A percentile compares a stretch with the other conserved stretches of the same genome.
phyloP scores from a whole-genome alignment of 2,113 vertebrate species.

The Aix galericulata region DNA sequence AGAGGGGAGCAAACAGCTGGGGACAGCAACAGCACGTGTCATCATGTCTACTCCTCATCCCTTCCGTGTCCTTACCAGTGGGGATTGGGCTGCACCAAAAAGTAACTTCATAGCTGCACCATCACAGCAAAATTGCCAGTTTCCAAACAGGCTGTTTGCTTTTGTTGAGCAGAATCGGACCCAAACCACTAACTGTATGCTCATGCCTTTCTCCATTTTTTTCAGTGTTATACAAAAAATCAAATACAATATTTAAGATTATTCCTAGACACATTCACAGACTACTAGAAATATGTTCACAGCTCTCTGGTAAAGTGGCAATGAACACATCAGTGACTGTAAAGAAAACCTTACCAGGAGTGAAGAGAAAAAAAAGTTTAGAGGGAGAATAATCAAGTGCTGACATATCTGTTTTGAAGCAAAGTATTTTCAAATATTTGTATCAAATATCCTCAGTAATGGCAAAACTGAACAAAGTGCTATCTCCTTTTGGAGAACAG shows the following conservation, averaged over 20 bases:
- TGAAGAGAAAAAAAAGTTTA: not conserved
- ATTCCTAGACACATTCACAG: not conserved
- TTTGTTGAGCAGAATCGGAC: not conserved
- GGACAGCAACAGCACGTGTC: constrained; percentile 31
- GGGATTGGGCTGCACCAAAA: not conserved
- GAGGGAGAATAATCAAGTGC: not conserved
- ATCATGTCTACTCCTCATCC: not conserved
- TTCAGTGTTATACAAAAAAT: not conserved
- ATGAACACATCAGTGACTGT: too few species aligned
- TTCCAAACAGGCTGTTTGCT: not conserved
- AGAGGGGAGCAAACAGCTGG: not conserved
- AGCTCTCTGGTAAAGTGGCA: not conserved
- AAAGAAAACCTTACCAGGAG: not conserved
- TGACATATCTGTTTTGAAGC: constrained; percentile 15
- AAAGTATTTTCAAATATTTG: not conserved
- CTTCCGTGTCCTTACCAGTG: fast-evolving
- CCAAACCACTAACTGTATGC: not conserved
- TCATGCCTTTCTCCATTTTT: not conserved
- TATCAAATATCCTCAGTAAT: constrained; percentile 34
- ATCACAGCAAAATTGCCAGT: not conserved
- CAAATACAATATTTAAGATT: not conserved
- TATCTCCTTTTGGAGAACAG: constrained; percentile 43
- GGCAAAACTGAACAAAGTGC: not conserved
- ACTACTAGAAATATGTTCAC: not conserved
- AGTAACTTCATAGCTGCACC: not conserved